These are phyloP conservation scores for Polyergus mexicanus DNA, from an alignment of 1,140 invertebrate species.

Conservation along the genomic window DNA sequence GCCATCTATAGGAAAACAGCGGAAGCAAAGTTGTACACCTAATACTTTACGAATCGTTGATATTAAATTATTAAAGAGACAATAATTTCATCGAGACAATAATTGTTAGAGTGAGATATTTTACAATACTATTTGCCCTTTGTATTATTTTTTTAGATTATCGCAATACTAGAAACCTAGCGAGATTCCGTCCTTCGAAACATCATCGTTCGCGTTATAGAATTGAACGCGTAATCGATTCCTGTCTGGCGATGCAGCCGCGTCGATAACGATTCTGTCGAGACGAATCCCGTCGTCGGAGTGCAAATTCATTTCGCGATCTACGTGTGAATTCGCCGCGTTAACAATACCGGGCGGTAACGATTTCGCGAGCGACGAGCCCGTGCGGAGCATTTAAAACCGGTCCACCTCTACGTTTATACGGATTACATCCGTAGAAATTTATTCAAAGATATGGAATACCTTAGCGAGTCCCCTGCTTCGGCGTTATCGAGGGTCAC, in stretches of 20 bases:
- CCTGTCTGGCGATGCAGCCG: neutral
- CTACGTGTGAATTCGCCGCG: slow-evolving; percentile 38
- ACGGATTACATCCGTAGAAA: slow-evolving; percentile 43
- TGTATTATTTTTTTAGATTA: neutral
- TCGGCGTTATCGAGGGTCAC: neutral
- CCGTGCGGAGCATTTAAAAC: slow-evolving; percentile 44
- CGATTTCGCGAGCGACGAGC: slow-evolving; percentile 26
- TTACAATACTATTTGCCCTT: too few species aligned
- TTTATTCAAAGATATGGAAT: slow-evolving; percentile 62
- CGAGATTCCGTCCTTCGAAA: neutral
- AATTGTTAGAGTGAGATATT: neutral
- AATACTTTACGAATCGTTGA: neutral
- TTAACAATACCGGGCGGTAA: slow-evolving; percentile 41
- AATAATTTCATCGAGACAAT: neutral
- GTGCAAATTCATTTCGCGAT: slow-evolving; percentile 41
- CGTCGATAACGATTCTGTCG: slow-evolving; percentile 39
- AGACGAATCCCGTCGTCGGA: neutral
- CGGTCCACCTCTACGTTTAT: slow-evolving; percentile 10
- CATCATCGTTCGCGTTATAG: neutral
- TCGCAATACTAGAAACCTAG: neutral
- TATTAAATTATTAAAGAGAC: neutral
- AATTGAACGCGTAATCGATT: slow-evolving; percentile 14
- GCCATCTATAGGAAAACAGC: too few species aligned
- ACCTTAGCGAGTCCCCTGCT: neutral
- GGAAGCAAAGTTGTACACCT: too few species aligned